Conservation (phyloP, 2,797 vertebrate genomes). For the Cephalopachus bancanus region DNA sequence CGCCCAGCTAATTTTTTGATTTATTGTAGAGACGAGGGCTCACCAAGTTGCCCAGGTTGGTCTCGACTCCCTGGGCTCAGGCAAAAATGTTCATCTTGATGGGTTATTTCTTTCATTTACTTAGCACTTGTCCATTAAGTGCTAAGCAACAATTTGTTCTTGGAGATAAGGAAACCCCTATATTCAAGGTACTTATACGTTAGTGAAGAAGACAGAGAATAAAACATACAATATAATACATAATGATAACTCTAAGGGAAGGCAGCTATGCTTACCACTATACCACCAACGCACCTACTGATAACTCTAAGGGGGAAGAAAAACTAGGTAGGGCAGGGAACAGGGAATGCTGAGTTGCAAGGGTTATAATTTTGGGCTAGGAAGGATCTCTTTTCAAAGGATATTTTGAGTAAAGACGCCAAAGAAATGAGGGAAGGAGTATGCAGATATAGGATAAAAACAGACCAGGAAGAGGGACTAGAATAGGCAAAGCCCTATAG, state of each 20-base stretch:
- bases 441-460: neutral
- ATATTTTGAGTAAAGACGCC: slow-evolving; percentile 10
- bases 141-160: neutral
- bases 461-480: neutral
- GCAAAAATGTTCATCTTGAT: neutral
- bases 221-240: neutral
- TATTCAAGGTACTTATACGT: neutral
- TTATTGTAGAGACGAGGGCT: too few species aligned
- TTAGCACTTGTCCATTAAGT: neutral
- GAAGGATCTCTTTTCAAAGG: slow-evolving; percentile 44
- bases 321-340: neutral
- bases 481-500: neutral
- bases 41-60: too few species aligned
- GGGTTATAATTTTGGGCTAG: neutral
- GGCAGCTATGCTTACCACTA: slow-evolving; percentile 92
- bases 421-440: neutral
- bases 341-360: neutral
- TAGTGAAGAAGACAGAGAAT: neutral
- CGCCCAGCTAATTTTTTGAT: too few species aligned
- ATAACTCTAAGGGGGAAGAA: too few species aligned
- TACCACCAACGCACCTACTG: slow-evolving; percentile 88
- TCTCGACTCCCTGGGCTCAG: too few species aligned
- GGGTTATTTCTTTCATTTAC: neutral
- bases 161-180: slow-evolving; percentile 39
- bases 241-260: slow-evolving; percentile 77